phyloP scores from a whole-genome alignment of 2,888 invertebrate species.

The Parnassius apollo region DNA sequence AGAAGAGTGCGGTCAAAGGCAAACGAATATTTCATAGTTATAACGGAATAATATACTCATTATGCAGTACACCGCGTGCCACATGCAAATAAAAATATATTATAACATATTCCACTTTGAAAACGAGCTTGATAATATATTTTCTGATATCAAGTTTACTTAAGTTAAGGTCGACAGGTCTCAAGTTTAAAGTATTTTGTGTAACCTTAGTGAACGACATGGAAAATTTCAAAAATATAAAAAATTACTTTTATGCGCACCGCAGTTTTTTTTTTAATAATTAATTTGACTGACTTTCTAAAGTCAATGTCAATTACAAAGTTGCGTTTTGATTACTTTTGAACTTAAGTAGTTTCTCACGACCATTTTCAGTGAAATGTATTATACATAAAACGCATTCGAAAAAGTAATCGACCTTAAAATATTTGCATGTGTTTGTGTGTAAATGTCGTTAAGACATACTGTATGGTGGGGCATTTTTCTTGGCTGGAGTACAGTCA shows the following conservation, averaged over 20 bases:
- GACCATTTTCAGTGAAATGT: conserved; percentile 19
- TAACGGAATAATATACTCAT: too few relatives aligned
- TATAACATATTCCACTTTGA: neutral
- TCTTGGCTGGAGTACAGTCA: too few relatives aligned
- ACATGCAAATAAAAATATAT: neutral
- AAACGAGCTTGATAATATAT: neutral
- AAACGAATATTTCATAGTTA: neutral
- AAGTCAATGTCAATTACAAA: conserved; percentile 20
- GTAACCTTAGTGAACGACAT: conserved; percentile 5
- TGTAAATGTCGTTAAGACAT: too few relatives aligned
- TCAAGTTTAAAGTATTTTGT: conserved; percentile 21
- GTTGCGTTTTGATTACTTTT: conserved; percentile 9
- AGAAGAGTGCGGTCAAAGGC: conserved; percentile 1
- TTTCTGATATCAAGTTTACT: conserved; percentile 8
- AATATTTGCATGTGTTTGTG: too few relatives aligned
- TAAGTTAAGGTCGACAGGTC: conserved; percentile 15
- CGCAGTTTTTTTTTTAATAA: conserved; percentile 6
- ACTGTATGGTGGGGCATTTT: too few relatives aligned
- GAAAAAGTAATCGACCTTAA: neutral
- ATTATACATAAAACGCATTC: conserved; percentile 38
- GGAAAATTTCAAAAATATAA: conserved; percentile 16
- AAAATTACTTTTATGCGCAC: conserved; percentile 12
- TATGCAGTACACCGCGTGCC: neutral
- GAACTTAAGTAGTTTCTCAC: conserved; percentile 21
- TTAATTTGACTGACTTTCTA: conserved; percentile 20